Evolutionary conservation across 2,113 vertebrate genomes (phyloP).

Genomic region (Spilogale gracilis): DNA sequence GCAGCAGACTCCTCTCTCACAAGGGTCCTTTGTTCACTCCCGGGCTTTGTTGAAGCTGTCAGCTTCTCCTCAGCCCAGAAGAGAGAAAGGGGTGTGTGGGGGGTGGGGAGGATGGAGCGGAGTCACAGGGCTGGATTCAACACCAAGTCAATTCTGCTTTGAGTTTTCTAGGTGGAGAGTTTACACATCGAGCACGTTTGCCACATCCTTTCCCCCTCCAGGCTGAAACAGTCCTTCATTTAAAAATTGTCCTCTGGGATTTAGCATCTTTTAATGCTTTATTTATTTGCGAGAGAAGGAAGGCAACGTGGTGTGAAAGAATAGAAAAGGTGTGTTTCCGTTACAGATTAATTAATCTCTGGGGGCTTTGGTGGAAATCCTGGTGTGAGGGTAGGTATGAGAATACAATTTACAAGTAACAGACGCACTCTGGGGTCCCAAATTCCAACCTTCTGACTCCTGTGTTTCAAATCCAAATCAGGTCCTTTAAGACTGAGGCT

Average conservation of each 20-base stretch:
- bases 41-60: conserved; percentile 57
- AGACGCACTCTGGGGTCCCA: neutral
- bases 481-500: neutral
- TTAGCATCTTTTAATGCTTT: conserved; percentile 56
- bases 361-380: neutral
- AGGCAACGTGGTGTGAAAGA: neutral
- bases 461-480: conserved; percentile 53
- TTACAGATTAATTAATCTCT: neutral
- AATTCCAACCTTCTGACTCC: neutral
- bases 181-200: neutral
- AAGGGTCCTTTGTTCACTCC: conserved; percentile 31
- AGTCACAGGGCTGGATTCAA: neutral
- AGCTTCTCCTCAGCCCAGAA: conserved; percentile 7
- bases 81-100: accelerated
- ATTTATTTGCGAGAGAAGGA: conserved; percentile 42
- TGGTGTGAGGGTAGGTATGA: neutral
- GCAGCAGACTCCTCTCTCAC: neutral
- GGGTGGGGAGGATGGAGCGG: neutral
- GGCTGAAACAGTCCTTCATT: conserved; percentile 9
- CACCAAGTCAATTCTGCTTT: neutral
- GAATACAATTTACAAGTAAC: conserved; percentile 59
- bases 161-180: conserved; percentile 23
- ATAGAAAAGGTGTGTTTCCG: neutral
- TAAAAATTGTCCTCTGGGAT: neutral
- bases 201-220: conserved; percentile 44